Base-by-base conservation (phyloP, 1,140 invertebrate genomes). In the Mactra quadrangularis region DNA sequence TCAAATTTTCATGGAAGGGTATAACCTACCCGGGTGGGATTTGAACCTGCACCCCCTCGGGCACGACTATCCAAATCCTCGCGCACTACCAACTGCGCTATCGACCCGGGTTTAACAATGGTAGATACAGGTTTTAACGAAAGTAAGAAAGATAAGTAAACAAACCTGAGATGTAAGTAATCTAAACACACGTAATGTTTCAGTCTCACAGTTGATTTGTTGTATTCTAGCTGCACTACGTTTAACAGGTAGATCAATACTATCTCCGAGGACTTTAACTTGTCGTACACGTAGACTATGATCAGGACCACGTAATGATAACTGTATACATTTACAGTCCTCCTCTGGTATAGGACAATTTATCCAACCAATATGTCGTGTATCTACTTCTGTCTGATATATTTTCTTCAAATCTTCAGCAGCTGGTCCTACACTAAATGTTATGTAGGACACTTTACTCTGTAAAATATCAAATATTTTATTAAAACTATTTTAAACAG, bases 111-210 rank as follows among this genome's bases (percentile, higher is more conserved):
- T n/a, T n/a, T n/a, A n/a, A n/a, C n/a, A n/a, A n/a, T n/a, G n/a
- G n/a, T n/a, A n/a, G n/a, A n/a, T n/a, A n/a, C n/a, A n/a, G n/a
- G n/a, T n/a, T n/a, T n/a, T n/a, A n/a, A n/a, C n/a, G n/a, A n/a
- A n/a, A n/a, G n/a, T n/a, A n/a, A n/a, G n/a, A n/a, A n/a, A n/a
- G n/a, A n/a, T n/a, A n/a, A n/a, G n/a, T n/a, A n/a, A n/a, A n/a
- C n/a, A n/a, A n/a, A 96, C 97, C 94, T 98, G 96, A 84, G 97
- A 96, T 0, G 97, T 98, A 7, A 99, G 96, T 0, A 98, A 94
- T n/a, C 98, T 94, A 91, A 99, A 99, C 0, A 99, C 97, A 89
- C 97, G 95, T 13, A 99, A 93, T 0, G 98, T 99, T 93, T 99
- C 98, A 17, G 96, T 94, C 94, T 99, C 98, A 88, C 97, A 97